Conservation (phyloP, 2,113 vertebrate species). For the Gymnogyps californianus region DNA sequence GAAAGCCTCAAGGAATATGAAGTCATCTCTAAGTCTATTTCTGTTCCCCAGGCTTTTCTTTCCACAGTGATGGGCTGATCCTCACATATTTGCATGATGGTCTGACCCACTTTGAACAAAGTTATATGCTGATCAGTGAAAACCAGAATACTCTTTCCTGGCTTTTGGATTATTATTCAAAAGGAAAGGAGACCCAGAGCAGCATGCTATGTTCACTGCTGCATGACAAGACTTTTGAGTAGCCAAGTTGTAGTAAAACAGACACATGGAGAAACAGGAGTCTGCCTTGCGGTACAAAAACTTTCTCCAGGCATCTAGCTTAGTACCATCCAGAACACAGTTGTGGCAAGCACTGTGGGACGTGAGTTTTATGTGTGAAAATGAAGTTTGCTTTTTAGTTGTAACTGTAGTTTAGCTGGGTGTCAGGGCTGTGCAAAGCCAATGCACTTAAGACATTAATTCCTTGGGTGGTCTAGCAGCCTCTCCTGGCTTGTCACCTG, state of each 20-base stretch:
- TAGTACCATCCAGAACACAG: neutral
- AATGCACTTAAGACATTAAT: neutral
- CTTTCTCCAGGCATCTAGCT: neutral
- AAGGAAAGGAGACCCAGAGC: neutral
- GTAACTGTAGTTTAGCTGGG: neutral
- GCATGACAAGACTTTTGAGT: neutral
- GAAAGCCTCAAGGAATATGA: slow-evolving; percentile 20
- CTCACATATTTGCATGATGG: neutral
- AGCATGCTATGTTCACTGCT: neutral
- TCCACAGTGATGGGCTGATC: neutral
- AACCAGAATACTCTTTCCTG: neutral
- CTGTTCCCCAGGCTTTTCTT: slow-evolving; percentile 30
- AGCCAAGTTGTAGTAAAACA: neutral
- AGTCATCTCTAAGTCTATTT: neutral
- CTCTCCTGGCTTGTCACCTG: neutral
- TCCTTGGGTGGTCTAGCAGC: neutral
- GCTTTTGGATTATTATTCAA: neutral
- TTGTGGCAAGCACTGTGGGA: neutral
- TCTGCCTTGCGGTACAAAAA: neutral
- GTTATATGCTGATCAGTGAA: neutral
- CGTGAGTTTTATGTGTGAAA: neutral
- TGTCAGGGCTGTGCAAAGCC: neutral
- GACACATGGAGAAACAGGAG: neutral
- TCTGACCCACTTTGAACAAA: slow-evolving; percentile 40
- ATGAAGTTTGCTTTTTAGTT: neutral